Base-by-base conservation (phyloP, 2,888 invertebrate genomes). In the Harmothoe impar region DNA sequence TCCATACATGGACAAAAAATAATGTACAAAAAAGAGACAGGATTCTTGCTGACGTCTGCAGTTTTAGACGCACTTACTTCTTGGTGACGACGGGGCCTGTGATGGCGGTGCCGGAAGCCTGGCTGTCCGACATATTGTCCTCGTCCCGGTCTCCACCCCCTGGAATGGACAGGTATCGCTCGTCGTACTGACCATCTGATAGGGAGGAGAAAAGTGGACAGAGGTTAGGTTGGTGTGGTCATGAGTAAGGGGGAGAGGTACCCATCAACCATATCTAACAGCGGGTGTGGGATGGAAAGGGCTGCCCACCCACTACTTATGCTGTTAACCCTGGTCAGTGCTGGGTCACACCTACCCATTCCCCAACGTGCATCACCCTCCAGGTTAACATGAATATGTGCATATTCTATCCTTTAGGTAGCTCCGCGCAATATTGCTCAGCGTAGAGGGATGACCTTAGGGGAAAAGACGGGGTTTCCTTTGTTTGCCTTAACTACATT, bases 31-130 rank as follows among this genome's bases (percentile, higher is more conserved):
- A 43, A 43, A 10, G 43, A 43, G 43, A 43, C 10, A 10, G 10
- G 43, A 43, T 43, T 43, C 10, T 43, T 62, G 62, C 81, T 43
- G 81, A 81, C 35, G 81, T 81, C 81, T 33, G 17, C 81, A 43
- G 15, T 15, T 81, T 43, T 25, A 31, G 7, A 17, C 17, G 31
- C 62, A 89, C 89, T 43, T 54, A 91, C 89, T 91, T 91, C 72
- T 91, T 91, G 29, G 91, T 84, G 56, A 91, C 43, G 25, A 91
- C 91, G 51, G 91, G 91, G 5, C 85, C 91, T 17, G 90, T 90
- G 89, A 91, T 91, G 81, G 91, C 54, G 35, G 91, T 90, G n/a
- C 86, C 89, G 17, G 91, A 91, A 7, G 72, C 62, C 90, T 91
- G 91, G 33, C 90, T 56, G 86, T 91, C 91, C 20, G 77, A 72